phyloP scores from a whole-genome alignment of 2,797 vertebrate species.

The Tauraco hartlaubi region DNA sequence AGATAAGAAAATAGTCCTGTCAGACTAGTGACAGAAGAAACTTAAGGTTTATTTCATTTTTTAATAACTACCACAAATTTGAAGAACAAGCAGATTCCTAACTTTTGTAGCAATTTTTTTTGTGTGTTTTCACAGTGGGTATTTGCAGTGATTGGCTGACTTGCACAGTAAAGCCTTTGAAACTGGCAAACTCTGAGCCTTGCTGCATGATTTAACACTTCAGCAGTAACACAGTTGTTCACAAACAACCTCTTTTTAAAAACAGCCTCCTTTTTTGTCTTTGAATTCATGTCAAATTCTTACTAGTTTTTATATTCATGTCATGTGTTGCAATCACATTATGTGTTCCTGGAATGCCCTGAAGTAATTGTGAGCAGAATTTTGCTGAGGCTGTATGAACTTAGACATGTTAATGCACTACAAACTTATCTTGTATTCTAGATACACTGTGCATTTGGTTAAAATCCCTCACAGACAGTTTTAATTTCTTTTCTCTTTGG shows the following conservation, averaged over 20 bases:
- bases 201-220: slow-evolving; percentile 48
- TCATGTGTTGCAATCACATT: background rate
- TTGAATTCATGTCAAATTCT: background rate
- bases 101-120: background rate
- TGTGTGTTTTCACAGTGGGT: background rate
- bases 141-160: background rate
- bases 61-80: background rate
- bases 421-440: background rate
- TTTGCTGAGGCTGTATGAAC: background rate
- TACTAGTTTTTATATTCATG: background rate
- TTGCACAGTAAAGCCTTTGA: background rate
- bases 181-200: slow-evolving; percentile 5
- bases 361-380: background rate
- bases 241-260: slow-evolving; percentile 1
- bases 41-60: background rate
- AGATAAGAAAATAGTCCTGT: background rate
- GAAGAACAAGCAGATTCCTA: background rate
- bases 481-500: background rate
- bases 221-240: background rate
- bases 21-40: background rate
- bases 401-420: background rate
- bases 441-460: background rate
- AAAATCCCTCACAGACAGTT: background rate
- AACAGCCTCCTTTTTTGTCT: background rate
- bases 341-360: background rate